Evolutionary conservation across 2,113 vertebrate genomes (phyloP).

Genomic region (Phyllostomus discolor): DNA sequence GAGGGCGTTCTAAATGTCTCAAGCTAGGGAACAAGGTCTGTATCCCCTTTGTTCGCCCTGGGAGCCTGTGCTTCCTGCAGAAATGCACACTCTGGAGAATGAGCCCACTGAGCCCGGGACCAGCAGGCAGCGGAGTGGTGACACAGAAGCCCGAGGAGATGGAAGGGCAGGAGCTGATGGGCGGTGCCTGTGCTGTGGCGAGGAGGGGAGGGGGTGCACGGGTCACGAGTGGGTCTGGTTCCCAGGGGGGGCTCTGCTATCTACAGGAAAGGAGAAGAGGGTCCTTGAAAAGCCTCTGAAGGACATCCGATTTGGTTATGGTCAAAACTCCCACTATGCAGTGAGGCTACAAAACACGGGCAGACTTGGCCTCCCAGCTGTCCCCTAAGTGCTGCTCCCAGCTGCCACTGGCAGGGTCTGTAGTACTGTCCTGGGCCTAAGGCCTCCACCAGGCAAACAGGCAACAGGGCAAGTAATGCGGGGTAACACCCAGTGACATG

Average conservation of each 20-base stretch:
- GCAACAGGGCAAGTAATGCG: neutral
- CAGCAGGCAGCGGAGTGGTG: rapidly evolving
- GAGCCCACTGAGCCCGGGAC: neutral
- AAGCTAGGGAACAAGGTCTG: neutral
- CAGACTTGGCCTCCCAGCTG: neutral
- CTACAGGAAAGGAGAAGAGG: neutral
- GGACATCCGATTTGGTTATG: neutral
- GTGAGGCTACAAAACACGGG: neutral
- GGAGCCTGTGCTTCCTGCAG: neutral
- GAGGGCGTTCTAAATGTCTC: neutral
- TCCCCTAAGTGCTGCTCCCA: neutral
- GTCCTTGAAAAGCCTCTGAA: neutral
- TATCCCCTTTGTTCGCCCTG: neutral
- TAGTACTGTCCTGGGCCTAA: neutral
- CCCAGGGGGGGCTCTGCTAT: neutral
- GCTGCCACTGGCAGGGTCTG: neutral
- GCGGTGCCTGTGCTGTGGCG: neutral
- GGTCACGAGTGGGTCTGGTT: neutral
- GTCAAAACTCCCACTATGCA: neutral
- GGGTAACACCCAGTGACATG: neutral
- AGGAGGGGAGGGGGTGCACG: neutral
- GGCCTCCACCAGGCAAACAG: neutral
- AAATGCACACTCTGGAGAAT: neutral
- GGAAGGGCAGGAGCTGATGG: too few relatives aligned
- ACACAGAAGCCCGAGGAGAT: rapidly evolving